These are phyloP conservation scores for Trematomus loennbergii DNA, from an alignment of 2,113 vertebrate genomes.

Conservation along the genomic window DNA sequence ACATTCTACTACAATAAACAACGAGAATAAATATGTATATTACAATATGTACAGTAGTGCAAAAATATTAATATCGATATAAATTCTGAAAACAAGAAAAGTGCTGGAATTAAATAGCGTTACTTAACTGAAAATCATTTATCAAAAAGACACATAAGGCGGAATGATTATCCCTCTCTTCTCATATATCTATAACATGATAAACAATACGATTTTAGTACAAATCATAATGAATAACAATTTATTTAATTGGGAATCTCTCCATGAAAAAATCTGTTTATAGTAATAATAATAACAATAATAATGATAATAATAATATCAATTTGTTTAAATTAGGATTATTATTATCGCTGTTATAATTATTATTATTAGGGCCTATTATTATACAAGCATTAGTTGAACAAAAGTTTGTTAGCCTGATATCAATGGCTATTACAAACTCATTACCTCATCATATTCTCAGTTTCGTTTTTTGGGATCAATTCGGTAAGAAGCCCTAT, in stretches of 20 bases:
- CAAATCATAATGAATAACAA: background rate
- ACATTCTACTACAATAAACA: too few species aligned
- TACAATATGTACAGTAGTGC: too few species aligned
- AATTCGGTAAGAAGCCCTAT: too few species aligned
- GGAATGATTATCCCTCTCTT: background rate
- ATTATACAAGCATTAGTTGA: background rate
- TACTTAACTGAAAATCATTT: slow-evolving; percentile 1
- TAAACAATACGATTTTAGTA: background rate
- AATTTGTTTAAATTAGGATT: background rate
- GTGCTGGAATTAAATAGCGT: background rate
- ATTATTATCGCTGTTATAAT: background rate
- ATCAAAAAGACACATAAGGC: background rate
- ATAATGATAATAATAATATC: too few species aligned
- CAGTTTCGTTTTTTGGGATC: background rate
- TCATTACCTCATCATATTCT: background rate
- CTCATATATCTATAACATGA: background rate
- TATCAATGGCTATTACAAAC: background rate
- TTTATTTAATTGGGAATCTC: background rate
- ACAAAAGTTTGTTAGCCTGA: background rate
- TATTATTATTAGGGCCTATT: background rate
- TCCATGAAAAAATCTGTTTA: background rate
- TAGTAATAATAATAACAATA: too few species aligned
- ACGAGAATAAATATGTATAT: too few species aligned
- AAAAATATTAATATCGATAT: too few species aligned
- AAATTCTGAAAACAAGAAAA: too few species aligned